Evolutionary conservation across 2,888 invertebrate species (phyloP).

Genomic region (Anodontia alba): DNA sequence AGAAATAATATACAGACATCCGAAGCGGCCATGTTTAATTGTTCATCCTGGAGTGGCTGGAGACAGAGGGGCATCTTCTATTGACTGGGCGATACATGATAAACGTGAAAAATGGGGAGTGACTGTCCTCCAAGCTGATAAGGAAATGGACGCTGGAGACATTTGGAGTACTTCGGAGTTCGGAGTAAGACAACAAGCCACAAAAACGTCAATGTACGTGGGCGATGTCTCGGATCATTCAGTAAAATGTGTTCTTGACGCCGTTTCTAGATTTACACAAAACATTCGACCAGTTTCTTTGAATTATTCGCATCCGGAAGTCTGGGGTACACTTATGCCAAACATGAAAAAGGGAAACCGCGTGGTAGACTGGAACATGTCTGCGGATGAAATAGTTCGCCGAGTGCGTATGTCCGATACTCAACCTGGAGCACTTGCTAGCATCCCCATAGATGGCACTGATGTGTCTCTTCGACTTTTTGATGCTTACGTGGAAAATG

Average conservation of each 20-base stretch:
- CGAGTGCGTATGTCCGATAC: conserved; percentile 56
- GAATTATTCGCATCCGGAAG: conserved; percentile 6
- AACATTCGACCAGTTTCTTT: conserved; percentile 9
- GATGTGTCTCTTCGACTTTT: conserved; percentile 25
- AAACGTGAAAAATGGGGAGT: conserved; percentile 30
- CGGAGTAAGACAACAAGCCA: conserved; percentile 17
- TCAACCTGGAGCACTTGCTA: conserved; percentile 40
- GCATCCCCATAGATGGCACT: background rate
- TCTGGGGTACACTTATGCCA: conserved; percentile 4
- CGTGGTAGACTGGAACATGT: conserved; percentile 33
- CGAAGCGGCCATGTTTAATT: conserved; percentile 36
- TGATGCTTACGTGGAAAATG: conserved; percentile 43
- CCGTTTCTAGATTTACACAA: conserved; percentile 39
- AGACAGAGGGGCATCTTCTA: conserved; percentile 44
- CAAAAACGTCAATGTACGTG: conserved; percentile 45
- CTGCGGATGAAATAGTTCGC: conserved; percentile 21
- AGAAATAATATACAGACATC: conserved; percentile 22
- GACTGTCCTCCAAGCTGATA: conserved; percentile 34
- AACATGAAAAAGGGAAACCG: conserved; percentile 50
- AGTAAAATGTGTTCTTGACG: conserved; percentile 36
- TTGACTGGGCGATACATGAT: conserved; percentile 37
- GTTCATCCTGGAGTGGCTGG: conserved; percentile 51
- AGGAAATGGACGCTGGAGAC: conserved; percentile 34
- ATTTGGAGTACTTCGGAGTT: conserved; percentile 48
- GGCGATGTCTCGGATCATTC: conserved; percentile 31